Evolutionary conservation across 2,888 invertebrate species (phyloP).

Genomic region (Apotomis turbidana): DNA sequence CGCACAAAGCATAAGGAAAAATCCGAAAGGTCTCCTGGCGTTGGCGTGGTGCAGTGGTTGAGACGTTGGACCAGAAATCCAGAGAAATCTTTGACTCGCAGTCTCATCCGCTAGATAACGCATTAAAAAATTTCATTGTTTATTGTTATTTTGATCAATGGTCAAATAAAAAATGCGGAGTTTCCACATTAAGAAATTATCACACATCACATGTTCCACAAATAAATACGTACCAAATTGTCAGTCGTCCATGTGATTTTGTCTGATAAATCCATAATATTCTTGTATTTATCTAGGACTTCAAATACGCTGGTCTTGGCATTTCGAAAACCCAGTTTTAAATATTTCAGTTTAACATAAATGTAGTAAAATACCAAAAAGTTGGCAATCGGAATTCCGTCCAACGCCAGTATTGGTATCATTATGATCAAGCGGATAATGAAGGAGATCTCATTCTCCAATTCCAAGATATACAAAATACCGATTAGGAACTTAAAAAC

Average conservation of each 20-base stretch:
- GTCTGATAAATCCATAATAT: not conserved
- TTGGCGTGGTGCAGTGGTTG: no score
- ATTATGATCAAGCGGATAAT: not conserved
- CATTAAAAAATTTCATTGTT: no score
- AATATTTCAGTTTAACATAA: constrained; percentile 3
- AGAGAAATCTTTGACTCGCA: no score
- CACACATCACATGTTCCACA: no score
- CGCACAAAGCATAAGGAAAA: no score
- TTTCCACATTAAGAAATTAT: no score
- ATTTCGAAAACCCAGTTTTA: not conserved
- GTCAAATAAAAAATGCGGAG: no score
- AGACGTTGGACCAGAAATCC: no score
- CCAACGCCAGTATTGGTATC: not conserved
- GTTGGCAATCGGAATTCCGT: not conserved
- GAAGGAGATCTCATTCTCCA: no score
- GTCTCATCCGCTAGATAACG: no score
- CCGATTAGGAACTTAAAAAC: not conserved
- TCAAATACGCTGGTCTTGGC: not conserved
- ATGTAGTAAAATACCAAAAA: constrained; percentile 2
- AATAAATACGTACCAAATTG: not conserved
- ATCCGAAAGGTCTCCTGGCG: no score
- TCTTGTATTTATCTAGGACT: not conserved
- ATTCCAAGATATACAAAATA: not conserved
- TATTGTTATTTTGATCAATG: no score
- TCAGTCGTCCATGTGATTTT: not conserved